Percentiles rank a stretch among this genome's conserved stretches.
These are phyloP conservation scores for Chiloscyllium punctatum DNA, from an alignment of 2,797 vertebrate genomes.

Conservation along the genomic window DNA sequence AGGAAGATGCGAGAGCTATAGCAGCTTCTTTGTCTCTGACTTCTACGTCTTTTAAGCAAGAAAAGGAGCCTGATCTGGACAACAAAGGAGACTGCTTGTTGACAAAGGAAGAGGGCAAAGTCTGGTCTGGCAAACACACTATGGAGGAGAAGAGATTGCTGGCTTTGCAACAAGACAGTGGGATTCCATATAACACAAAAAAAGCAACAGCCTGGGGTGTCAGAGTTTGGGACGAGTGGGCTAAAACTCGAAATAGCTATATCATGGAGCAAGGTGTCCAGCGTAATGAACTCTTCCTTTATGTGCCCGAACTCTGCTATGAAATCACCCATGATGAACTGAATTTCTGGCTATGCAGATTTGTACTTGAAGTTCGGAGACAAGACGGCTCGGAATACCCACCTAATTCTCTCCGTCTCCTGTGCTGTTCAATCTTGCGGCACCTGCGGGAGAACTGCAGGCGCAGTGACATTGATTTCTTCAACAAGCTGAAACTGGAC, in stretches of 20 bases:
- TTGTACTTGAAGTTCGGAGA: conserved; percentile 26
- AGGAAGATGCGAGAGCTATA: conserved; percentile 1
- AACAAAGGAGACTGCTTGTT: conserved; percentile 32
- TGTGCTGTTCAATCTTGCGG: conserved; percentile 21
- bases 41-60: conserved; percentile 22
- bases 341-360: conserved; percentile 29
- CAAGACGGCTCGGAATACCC: conserved; percentile 31
- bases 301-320: conserved; percentile 32
- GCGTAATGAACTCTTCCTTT: conserved; percentile 31
- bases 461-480: conserved; percentile 27
- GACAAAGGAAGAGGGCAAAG: conserved; percentile 37
- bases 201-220: conserved; percentile 36
- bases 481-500: conserved; percentile 27
- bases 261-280: conserved; percentile 33
- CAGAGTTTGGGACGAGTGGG: conserved; percentile 34
- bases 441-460: conserved; percentile 35
- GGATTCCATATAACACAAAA: conserved; percentile 34
- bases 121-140: conserved; percentile 28
- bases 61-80: conserved; percentile 33
- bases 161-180: conserved; percentile 32
- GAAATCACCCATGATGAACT: conserved; percentile 33
- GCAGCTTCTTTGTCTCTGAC: conserved; percentile 24
- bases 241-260: conserved; percentile 30
- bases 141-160: conserved; percentile 8
- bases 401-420: conserved; percentile 25